Evolutionary conservation across 2,797 vertebrate species (phyloP), one percentile per base, ranked within the genome.

Genomic region (Malacoraja senta): DNA sequence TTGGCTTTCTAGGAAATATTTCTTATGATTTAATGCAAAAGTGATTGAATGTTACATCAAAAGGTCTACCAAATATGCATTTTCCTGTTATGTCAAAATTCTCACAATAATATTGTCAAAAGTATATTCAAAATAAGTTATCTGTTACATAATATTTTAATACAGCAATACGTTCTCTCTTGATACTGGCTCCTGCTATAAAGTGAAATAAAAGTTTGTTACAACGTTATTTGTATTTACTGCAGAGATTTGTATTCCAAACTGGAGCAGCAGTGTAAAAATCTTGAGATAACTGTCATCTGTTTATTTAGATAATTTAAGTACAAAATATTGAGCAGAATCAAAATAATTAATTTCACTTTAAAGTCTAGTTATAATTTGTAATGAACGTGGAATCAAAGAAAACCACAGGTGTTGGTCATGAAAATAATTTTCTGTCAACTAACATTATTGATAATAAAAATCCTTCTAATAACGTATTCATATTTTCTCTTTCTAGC

Each of bases 271-370:
- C 0, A 61, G 58, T 84, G 24, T 53, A 68, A 88, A 88, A 32
- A 21, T 88, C 8, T n/a, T 35, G 84, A 65, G 61, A 68, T 88
- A 88, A 68, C 32, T 32, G 1, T 88, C 8, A 65, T 88, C 61
- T 65, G 32, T 88, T 68, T 7, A 65, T 88, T 88, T 88, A 88
- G 17, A 35, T 68, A 88, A 19, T 65, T 8, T 4, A 86, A 86
- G 53, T 86, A 15, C 29, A 86, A 86, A 86, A 63, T 86, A 12
- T 86, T 88, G 2, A 68, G n/a, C 65, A 19, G n/a, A 88, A 35
- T 88, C 84, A 88, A 88, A 68, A 21, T n/a, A 88, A 86, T 86
- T 32, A 86, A 63, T 86, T 86, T 61, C 4, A 65, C 61, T 17
- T 65, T n/a, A n/a, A n/a, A 15, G 63, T 86, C 26, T n/a, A 61